Conservation (phyloP, 1,140 invertebrate species). For the Meloidogyne floridensis region DNA sequence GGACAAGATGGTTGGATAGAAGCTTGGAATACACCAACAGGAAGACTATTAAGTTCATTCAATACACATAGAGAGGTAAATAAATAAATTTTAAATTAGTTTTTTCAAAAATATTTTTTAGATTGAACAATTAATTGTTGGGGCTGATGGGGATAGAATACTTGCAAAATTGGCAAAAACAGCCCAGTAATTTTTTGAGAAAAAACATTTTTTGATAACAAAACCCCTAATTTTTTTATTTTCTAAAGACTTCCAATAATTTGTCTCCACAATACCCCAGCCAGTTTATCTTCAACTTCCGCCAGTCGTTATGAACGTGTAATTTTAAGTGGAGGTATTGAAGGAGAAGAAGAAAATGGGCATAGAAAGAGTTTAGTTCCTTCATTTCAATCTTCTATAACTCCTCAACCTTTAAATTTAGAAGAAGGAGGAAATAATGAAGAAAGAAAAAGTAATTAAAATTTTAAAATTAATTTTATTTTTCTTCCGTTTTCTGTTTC, state of each 20-base stretch:
- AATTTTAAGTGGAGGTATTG: background rate
- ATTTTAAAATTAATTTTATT: too few species aligned
- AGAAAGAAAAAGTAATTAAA: too few species aligned
- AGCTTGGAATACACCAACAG: conserved; percentile 34
- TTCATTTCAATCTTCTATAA: background rate
- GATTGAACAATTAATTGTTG: conserved; percentile 41
- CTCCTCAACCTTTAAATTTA: background rate
- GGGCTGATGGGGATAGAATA: conserved; percentile 52
- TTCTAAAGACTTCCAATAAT: conserved; percentile 34
- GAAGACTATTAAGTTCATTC: conserved; percentile 45
- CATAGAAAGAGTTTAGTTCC: background rate
- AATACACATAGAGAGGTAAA: conserved; percentile 49
- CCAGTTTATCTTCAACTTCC: conserved; percentile 33
- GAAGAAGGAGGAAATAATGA: background rate
- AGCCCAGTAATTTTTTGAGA: conserved; percentile 37
- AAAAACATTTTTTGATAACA: too few species aligned
- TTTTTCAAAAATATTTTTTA: background rate
- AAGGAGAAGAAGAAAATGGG: background rate
- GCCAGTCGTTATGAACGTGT: conserved; percentile 22
- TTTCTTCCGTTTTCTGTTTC: too few species aligned
- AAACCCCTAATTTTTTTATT: background rate
- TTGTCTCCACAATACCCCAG: conserved; percentile 55
- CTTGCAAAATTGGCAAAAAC: conserved; percentile 42
- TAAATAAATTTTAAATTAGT: background rate
- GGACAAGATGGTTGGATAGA: conserved; percentile 53